These are phyloP conservation scores for Dicentrarchus labrax DNA, from an alignment of 2,113 vertebrate species.

Conservation along the genomic window DNA sequence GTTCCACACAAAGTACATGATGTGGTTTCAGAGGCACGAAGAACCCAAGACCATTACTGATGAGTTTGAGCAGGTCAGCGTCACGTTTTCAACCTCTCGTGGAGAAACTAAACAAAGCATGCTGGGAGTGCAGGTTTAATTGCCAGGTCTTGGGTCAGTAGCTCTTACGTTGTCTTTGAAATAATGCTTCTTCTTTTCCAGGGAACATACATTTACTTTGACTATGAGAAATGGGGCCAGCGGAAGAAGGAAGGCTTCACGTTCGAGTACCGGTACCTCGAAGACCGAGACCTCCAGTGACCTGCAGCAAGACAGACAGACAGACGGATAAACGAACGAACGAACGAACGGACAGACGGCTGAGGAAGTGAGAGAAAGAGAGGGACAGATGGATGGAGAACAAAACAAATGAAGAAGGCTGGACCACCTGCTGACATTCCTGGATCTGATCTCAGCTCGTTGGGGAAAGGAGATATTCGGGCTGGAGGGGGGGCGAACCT, in stretches of 20 bases:
- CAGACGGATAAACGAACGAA: conserved; percentile 17
- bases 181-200: conserved; percentile 45
- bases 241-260: conserved; percentile 95
- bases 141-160: neutral
- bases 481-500: conserved; percentile 15
- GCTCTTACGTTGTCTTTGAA: neutral
- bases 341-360: neutral
- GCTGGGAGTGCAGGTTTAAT: neutral
- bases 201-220: conserved; percentile 97
- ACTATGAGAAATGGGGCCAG: conserved; percentile 98
- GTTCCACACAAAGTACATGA: conserved; percentile 98
- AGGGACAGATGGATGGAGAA: neutral
- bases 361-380: too few species aligned
- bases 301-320: conserved; percentile 6
- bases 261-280: conserved; percentile 95
- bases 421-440: conserved; percentile 83
- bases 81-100: neutral
- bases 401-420: neutral
- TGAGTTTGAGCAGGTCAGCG: conserved; percentile 92
- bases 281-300: conserved; percentile 96
- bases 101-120: neutral
- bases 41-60: conserved; percentile 97
- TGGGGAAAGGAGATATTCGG: conserved; percentile 8
- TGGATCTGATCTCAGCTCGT: conserved; percentile 69
- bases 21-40: conserved; percentile 97